Percentiles rank a stretch among this genome's conserved stretches.
Conservation (phyloP, 2,888 invertebrate genomes). For the Patella caerulea region DNA sequence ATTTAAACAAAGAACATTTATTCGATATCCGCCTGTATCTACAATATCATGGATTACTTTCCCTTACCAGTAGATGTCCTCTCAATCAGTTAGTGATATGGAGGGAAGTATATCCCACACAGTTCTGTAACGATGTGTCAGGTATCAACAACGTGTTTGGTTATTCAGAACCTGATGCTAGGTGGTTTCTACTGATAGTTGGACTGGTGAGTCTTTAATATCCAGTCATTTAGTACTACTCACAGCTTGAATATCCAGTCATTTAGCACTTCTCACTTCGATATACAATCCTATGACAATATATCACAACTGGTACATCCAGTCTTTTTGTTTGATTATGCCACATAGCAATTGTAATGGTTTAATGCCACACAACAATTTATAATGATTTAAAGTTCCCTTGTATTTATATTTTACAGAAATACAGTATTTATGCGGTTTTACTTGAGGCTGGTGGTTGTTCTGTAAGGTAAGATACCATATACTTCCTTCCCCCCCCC, state of each 20-base stretch:
- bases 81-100: conserved; percentile 67
- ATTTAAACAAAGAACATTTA: conserved; percentile 83
- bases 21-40: conserved; percentile 84
- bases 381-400: no score
- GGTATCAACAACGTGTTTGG: conserved; percentile 61
- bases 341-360: no score
- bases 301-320: no score
- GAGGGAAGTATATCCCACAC: conserved; percentile 67
- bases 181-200: conserved; percentile 68
- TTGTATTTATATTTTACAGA: conserved; percentile 52
- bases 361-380: no score
- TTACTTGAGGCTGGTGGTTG: conserved; percentile 69
- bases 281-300: no score
- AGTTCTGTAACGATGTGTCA: conserved; percentile 58
- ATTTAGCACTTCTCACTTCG: no score
- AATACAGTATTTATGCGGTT: conserved; percentile 63
- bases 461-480: conserved; percentile 54
- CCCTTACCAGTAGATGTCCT: conserved; percentile 61
- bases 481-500: no score
- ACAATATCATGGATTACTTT: conserved; percentile 82
- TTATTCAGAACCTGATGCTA: conserved; percentile 65
- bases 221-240: no score
- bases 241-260: no score
- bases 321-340: no score
- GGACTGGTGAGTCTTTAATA: conserved; percentile 62